Percentiles rank a stretch among this genome's conserved stretches.
phyloP scores from a whole-genome alignment of 92 coral and sea anemone species.

The Parazoanthus atlanticus region DNA sequence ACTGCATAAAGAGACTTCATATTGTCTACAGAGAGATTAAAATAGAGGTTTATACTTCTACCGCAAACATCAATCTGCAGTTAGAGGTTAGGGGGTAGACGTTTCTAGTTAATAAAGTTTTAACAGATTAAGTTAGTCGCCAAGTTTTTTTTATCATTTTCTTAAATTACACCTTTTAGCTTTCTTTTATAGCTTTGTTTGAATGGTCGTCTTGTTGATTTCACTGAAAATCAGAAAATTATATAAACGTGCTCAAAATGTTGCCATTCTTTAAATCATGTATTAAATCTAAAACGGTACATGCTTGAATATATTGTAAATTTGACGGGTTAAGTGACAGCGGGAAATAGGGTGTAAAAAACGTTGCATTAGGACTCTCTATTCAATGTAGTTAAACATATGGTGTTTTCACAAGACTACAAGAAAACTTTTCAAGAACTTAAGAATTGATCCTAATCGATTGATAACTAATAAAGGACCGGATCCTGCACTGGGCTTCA shows the following conservation, averaged over 20 bases:
- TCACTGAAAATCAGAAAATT: neutral
- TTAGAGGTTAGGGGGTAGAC: no score
- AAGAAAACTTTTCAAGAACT: neutral
- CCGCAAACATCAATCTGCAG: no score
- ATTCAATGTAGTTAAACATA: neutral
- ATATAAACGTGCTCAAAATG: no score
- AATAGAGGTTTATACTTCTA: no score
- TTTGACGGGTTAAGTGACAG: no score
- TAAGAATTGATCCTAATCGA: neutral
- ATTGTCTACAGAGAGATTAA: no score
- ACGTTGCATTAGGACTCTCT: neutral
- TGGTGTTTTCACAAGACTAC: neutral
- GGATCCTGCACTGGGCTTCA: neutral
- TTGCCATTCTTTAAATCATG: neutral
- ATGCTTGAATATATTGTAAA: neutral
- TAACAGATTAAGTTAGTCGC: no score
- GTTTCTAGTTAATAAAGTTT: no score
- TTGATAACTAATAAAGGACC: constrained; percentile 6
- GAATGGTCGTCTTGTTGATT: neutral
- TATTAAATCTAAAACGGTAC: neutral
- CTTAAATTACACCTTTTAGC: neutral
- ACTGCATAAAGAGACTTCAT: no score
- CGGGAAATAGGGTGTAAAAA: neutral
- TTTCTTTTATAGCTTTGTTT: neutral
- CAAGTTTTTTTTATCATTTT: no score